Percentiles rank a stretch among this genome's conserved stretches.
Conservation (phyloP, 2,113 vertebrate species). For the Zosterops borbonicus region DNA sequence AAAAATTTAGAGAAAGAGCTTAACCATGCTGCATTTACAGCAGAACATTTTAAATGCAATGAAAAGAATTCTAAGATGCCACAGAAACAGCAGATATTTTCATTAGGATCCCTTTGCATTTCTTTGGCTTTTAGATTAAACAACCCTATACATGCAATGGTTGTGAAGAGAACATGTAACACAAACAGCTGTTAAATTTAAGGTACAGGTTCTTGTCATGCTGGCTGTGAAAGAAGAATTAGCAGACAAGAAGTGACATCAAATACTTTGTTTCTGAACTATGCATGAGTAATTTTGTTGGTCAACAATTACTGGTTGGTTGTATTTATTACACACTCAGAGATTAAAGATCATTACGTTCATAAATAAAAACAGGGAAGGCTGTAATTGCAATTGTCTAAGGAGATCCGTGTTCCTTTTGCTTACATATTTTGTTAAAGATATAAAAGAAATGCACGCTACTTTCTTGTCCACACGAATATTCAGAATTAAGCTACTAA, state of each 20-base stretch:
- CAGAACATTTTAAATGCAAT: not conserved
- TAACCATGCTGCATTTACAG: not conserved
- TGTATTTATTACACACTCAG: not conserved
- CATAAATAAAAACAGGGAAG: not conserved
- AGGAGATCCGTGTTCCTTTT: fast-evolving
- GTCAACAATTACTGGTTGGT: not conserved
- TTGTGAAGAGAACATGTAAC: not conserved
- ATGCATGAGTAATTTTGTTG: not conserved
- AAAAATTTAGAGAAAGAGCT: not conserved
- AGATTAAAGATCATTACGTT: fast-evolving
- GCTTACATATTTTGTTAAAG: not conserved
- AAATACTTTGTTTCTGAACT: not conserved
- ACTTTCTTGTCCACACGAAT: fast-evolving
- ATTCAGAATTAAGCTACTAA: not conserved
- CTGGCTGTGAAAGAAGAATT: not conserved
- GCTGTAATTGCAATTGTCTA: not conserved
- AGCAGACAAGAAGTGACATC: not conserved
- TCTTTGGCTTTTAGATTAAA: not conserved
- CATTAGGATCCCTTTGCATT: not conserved
- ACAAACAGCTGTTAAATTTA: not conserved
- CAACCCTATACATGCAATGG: fast-evolving
- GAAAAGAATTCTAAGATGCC: not conserved
- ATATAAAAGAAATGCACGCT: fast-evolving
- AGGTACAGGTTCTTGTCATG: not conserved
- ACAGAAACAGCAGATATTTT: not conserved